Conservation (phyloP, 2,113 vertebrate species). For the Serilophus lunatus region DNA sequence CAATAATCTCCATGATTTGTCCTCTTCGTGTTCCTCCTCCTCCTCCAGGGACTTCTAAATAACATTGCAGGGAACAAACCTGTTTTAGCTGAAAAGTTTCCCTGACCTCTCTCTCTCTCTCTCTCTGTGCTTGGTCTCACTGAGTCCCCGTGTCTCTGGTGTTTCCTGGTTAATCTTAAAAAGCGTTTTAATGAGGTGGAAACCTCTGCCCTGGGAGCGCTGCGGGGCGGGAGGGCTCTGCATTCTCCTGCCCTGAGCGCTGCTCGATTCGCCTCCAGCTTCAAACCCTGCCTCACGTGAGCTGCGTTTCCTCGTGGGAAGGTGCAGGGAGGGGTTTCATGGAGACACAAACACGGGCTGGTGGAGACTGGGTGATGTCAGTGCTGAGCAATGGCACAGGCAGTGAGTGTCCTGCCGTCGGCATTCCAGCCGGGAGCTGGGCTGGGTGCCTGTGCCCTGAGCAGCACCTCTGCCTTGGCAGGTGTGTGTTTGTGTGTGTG, state of each 20-base stretch:
- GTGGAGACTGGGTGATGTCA: neutral
- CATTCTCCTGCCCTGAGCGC: neutral
- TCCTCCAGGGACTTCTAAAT: neutral
- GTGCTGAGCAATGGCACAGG: neutral
- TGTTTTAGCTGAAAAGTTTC: neutral
- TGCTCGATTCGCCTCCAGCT: conserved; percentile 17
- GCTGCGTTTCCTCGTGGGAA: neutral
- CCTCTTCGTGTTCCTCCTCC: neutral
- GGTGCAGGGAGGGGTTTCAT: neutral
- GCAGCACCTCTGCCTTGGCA: neutral
- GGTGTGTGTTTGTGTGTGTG: neutral
- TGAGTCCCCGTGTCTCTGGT: neutral
- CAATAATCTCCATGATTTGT: neutral
- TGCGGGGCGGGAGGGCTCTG: neutral
- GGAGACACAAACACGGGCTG: neutral
- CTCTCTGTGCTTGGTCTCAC: neutral
- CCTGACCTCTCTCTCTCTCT: too few species aligned
- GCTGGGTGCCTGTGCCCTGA: neutral
- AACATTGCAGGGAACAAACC: neutral
- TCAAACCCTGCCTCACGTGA: neutral
- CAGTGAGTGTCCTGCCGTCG: neutral
- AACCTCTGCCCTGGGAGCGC: neutral
- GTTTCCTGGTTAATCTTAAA: neutral
- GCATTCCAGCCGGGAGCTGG: neutral
- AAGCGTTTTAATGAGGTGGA: neutral